These are phyloP conservation scores for Ommatoiulus sabulosus DNA, from an alignment of 2,888 invertebrate genomes.

Conservation along the genomic window DNA sequence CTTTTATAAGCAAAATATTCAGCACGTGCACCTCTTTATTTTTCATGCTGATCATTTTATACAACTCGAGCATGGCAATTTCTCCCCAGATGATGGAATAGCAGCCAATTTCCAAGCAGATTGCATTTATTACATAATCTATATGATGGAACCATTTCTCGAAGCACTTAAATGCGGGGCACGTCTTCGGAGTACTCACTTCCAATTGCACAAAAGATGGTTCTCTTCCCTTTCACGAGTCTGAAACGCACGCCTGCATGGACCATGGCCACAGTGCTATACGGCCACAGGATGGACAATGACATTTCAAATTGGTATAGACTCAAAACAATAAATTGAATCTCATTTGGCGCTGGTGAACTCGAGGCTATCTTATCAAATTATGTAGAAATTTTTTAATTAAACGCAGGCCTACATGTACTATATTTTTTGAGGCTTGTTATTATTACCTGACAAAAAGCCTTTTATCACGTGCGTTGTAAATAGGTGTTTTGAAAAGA, in stretches of 20 bases:
- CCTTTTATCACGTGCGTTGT: too few species aligned
- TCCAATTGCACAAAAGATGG: neutral
- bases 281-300: neutral
- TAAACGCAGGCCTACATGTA: too few species aligned
- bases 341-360: too few species aligned
- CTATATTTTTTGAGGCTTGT: too few species aligned
- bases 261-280: neutral
- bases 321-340: too few species aligned
- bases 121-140: conserved; percentile 30
- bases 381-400: too few species aligned
- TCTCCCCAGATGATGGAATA: neutral
- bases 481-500: too few species aligned
- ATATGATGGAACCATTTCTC: conserved; percentile 3
- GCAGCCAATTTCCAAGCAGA: conserved; percentile 16
- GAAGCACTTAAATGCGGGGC: neutral
- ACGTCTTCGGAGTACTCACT: neutral
- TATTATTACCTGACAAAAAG: too few species aligned
- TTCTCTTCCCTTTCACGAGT: neutral
- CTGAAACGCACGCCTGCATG: too few species aligned
- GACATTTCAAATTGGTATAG: too few species aligned
- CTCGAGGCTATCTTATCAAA: too few species aligned
- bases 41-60: neutral
- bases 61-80: neutral
- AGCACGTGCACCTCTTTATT: neutral
- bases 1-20: conserved; percentile 18